phyloP scores from a whole-genome alignment of 2,888 invertebrate species.

The Acrobasis suavella region DNA sequence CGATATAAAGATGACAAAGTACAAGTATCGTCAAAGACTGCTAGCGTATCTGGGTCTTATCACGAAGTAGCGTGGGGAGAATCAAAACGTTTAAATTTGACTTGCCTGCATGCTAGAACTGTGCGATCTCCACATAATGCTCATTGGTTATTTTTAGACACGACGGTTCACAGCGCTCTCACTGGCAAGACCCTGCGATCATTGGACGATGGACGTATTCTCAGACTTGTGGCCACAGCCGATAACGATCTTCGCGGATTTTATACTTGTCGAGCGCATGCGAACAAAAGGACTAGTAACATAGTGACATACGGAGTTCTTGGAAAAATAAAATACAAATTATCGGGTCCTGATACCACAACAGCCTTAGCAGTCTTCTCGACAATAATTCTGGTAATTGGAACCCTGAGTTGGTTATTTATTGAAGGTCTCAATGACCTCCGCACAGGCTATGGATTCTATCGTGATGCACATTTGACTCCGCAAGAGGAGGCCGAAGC shows the following conservation, averaged over 20 bases:
- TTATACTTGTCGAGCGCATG: slow-evolving; percentile 67
- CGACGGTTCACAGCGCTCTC: slow-evolving; percentile 40
- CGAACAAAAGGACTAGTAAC: slow-evolving; percentile 55
- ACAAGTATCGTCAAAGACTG: slow-evolving; percentile 68
- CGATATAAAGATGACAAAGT: slow-evolving; percentile 51
- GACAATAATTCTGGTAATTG: slow-evolving; percentile 56
- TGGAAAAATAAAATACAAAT: slow-evolving; percentile 55
- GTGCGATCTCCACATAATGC: slow-evolving; percentile 49
- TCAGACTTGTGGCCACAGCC: slow-evolving; percentile 56
- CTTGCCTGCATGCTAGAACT: slow-evolving; percentile 63
- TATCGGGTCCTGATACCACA: slow-evolving; percentile 56
- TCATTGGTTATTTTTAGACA: slow-evolving; percentile 66
- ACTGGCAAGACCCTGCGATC: slow-evolving; percentile 50
- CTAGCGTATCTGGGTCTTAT: slow-evolving; percentile 70
- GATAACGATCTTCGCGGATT: slow-evolving; percentile 65
- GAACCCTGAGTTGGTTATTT: slow-evolving; percentile 61
- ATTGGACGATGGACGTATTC: slow-evolving; percentile 61
- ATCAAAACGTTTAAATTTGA: slow-evolving; percentile 64
- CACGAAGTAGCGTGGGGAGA: slow-evolving; percentile 68
- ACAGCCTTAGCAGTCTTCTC: slow-evolving; percentile 61
- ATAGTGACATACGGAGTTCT: slow-evolving; percentile 71
- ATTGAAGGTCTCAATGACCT: slow-evolving; percentile 66
- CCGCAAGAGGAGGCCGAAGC: slow-evolving; percentile 67
- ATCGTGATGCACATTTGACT: slow-evolving; percentile 62
- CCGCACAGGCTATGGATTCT: slow-evolving; percentile 68